These are phyloP conservation scores for Diorhabda sublineata DNA, from an alignment of 1,140 invertebrate species.

Conservation along the genomic window DNA sequence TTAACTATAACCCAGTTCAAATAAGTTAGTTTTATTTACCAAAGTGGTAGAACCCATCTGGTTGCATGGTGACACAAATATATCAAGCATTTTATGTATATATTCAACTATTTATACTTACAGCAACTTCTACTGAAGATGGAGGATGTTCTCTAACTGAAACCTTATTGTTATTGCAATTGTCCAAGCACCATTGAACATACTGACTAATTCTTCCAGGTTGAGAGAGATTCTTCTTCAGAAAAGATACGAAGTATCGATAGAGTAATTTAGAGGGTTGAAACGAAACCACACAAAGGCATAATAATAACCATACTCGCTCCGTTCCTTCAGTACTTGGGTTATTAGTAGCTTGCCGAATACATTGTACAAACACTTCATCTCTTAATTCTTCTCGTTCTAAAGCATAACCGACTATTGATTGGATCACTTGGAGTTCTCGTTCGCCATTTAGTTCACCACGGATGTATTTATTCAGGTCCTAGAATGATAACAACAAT, in stretches of 20 bases:
- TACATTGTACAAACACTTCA: conserved; percentile 85
- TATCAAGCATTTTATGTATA: too few relatives aligned
- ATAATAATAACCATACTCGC: conserved; percentile 84
- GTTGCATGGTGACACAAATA: too few relatives aligned
- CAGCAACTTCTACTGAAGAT: conserved; percentile 88
- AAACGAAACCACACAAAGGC: conserved; percentile 85
- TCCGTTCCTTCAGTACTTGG: conserved; percentile 75
- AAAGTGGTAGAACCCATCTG: too few relatives aligned
- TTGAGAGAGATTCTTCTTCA: conserved; percentile 67
- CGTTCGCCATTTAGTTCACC: conserved; percentile 80
- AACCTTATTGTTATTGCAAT: conserved; percentile 82
- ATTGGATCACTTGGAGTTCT: conserved; percentile 78
- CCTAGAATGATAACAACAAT: conserved; percentile 52
- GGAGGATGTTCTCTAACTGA: conserved; percentile 79
- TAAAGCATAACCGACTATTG: conserved; percentile 78
- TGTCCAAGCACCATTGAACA: conserved; percentile 91
- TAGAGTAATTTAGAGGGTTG: conserved; percentile 84
- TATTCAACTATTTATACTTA: conserved; percentile 48
- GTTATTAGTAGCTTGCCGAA: conserved; percentile 81
- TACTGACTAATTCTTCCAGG: conserved; percentile 76
- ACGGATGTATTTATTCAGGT: conserved; percentile 80
- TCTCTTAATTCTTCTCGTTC: conserved; percentile 85
- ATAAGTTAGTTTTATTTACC: too few relatives aligned
- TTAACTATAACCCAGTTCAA: too few relatives aligned
- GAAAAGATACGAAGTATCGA: conserved; percentile 74